Evolutionary conservation across 2,797 vertebrate species (phyloP), one percentile per base, ranked within the genome.

Genomic region (Chrysocyon brachyurus): DNA sequence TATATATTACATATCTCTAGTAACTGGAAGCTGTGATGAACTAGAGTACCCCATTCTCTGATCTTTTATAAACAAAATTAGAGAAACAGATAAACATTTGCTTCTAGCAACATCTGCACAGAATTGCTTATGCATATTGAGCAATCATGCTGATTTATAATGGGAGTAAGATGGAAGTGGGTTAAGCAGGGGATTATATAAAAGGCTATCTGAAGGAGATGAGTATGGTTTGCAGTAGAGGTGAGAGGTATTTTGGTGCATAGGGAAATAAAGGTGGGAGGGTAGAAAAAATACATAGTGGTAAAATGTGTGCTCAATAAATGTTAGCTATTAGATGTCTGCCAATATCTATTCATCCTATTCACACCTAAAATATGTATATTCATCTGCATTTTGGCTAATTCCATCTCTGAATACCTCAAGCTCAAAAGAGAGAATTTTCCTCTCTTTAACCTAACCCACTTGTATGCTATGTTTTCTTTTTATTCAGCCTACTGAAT

Each of bases 1-100:
- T 36, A 56, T 61, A 87, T 28, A 90, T 86, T 90, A 63, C 22
- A 56, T 64, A 84, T 85, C 22, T 84, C 86, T 81, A 77, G 54
- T 81, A 89, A 95, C 72, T 57, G 83, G 57, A 98, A 91, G 31
- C 24, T 83, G 33, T 92, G 91, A 94, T 83, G 82, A 96, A 78
- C 70, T 87, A 70, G 40, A 87, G 49, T 73, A 91, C 9, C 77
- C 24, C 21, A 81, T 89, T 83, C 36, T 89, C 83, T 92, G 68
- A 94, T 97, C 22, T 94, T 96, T 96, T 97, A 64, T 95, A 96
- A 96, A 97, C n/a, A 96, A 93, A 95, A 95, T 95, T 90, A 96
- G 59, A 94, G 79, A 91, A 95, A 94, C 54, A 96, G 70, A 94
- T 95, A 96, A 97, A 94, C 36, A 97, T 93, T 96, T 97, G 89